Conservation (phyloP, 2,797 vertebrate genomes). For the Typhlichthys eigenmanni region DNA sequence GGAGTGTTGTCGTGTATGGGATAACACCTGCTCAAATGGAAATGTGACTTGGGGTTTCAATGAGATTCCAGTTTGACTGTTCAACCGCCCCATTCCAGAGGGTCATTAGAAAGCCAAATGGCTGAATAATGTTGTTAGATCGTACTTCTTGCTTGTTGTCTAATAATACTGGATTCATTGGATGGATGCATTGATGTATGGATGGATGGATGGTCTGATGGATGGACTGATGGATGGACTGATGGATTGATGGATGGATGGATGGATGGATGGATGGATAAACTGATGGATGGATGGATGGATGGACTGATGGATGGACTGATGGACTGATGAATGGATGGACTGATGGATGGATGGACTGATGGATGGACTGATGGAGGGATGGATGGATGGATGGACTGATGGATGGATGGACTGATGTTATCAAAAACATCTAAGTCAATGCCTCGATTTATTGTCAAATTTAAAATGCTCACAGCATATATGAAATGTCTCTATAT, state of each 20-base stretch:
- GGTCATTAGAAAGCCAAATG: constrained; percentile 38
- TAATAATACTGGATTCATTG: constrained; percentile 46
- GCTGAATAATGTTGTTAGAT: constrained; percentile 43
- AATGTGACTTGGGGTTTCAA: constrained; percentile 37
- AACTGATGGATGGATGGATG: no score
- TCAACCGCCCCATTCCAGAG: constrained; percentile 37
- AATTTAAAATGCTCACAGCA: neutral
- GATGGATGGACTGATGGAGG: no score
- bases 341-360: no score
- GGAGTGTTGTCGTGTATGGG: constrained; percentile 31
- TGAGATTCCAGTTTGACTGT: constrained; percentile 31
- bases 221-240: no score
- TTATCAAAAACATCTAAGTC: neutral
- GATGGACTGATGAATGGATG: no score
- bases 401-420: neutral
- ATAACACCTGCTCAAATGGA: constrained; percentile 36
- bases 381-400: no score
- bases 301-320: no score
- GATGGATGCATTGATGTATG: constrained; percentile 1
- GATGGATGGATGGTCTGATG: no score
- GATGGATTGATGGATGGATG: no score
- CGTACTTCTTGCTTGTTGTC: constrained; percentile 43
- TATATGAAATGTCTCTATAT: no score
- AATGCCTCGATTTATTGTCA: neutral
- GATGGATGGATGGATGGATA: no score